These are phyloP conservation scores for Laupala kohalensis DNA, from an alignment of 1,140 invertebrate species.

Conservation along the genomic window DNA sequence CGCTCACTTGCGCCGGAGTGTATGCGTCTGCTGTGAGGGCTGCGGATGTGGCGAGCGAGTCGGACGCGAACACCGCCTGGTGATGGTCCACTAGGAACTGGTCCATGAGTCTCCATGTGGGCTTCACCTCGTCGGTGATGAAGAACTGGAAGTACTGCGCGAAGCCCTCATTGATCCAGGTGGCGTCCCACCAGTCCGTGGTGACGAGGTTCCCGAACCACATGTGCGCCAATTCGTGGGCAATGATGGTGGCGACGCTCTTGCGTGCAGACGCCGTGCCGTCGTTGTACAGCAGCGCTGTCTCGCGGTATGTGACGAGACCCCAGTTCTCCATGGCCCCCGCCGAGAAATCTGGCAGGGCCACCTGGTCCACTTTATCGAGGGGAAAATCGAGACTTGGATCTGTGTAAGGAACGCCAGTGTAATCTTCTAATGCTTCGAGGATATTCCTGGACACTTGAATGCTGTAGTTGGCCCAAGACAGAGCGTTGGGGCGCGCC, in stretches of 20 bases:
- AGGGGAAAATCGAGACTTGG: background rate
- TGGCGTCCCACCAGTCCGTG: constrained; percentile 29
- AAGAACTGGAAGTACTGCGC: constrained; percentile 32
- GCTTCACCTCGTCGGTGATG: constrained; percentile 23
- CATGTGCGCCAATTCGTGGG: constrained; percentile 37
- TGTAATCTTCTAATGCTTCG: background rate
- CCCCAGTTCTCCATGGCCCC: constrained; percentile 55
- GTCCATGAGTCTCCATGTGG: constrained; percentile 42
- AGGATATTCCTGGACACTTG: constrained; percentile 29
- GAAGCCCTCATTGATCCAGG: constrained; percentile 44
- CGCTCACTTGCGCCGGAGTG: constrained; percentile 37
- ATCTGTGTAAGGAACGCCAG: background rate
- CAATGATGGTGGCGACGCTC: constrained; percentile 32
- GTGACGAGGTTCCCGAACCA: constrained; percentile 36
- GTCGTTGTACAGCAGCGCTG: constrained; percentile 9
- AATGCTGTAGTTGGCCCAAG: constrained; percentile 44
- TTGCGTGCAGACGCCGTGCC: constrained; percentile 24
- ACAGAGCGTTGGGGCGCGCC: constrained; percentile 47
- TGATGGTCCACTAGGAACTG: constrained; percentile 55
- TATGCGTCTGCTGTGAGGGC: constrained; percentile 25
- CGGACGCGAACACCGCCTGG: constrained; percentile 23
- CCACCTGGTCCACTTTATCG: constrained; percentile 45
- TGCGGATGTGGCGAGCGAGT: constrained; percentile 19
- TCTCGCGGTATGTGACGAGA: constrained; percentile 11
- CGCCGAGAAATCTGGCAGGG: constrained; percentile 55